Evolutionary conservation across 2,113 vertebrate species (phyloP), one percentile per base, ranked within the genome.

Genomic region (Gobiocypris rarus): DNA sequence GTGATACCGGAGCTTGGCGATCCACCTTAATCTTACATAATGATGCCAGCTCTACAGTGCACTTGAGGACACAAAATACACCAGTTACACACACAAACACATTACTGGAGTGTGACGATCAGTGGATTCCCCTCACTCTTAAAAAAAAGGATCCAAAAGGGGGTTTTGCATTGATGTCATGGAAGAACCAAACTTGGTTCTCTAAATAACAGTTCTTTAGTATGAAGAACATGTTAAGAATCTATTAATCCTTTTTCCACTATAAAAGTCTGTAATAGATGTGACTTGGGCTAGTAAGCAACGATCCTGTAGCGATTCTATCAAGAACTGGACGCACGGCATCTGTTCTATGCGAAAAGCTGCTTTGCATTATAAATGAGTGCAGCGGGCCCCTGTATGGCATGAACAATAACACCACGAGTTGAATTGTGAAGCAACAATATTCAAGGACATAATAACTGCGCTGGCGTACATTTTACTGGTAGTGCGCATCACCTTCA

Each of bases 361-460:
- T 24, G 22, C 75, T 78, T 43, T 78, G 75, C 56, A 78, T 78
- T 78, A 78, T 78, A 45, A 63, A 78, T 78, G 76, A 78, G 76
- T 17, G 26, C 31, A n/a, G 5, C 38, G 4, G 75, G 6, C 17
- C 1, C 17, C 52, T 54, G 17, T 54, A 54, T 54, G 17, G 34
- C 13, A 17, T 43, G n/a, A 56, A 76, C 74, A 63, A 61, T 45
- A 61, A 38, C 34, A 45, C 19, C 34, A 61, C 3, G 13, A 78
- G 34, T 10, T 3, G 13, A 24, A 31, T 52, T 19, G 48, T 56
- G 17, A 34, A 45, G 5, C 69, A 43, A 22, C 2, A 19, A 59
- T 43, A 38, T 78, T 43, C 58, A 26, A n/a, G 38, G 56, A 61
- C 38, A 43, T 77, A 38, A 75, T 54, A 11, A 31, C 22, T 54